Evolutionary conservation across 2,797 vertebrate species (phyloP), one percentile per base, ranked within the genome.

Genomic region (Myoxocephalus aenaeus): DNA sequence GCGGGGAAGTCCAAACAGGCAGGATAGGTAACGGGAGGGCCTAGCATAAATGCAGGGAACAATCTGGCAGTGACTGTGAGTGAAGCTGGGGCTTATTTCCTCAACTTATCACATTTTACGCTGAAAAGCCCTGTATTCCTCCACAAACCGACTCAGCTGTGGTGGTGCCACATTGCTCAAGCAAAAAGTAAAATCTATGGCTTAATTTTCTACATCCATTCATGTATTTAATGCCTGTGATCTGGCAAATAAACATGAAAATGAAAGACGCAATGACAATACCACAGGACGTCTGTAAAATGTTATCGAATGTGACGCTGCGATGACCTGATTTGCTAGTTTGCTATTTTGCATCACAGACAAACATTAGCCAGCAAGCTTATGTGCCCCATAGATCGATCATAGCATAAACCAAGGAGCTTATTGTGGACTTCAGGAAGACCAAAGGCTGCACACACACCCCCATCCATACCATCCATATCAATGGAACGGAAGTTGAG

Each of bases 341-440:
- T 66, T 75, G 3, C 34, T 34, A 34, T 56, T 70, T 62, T 34
- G 25, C 53, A 65, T 80, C 29, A 57, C 48, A 51, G 27, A 17
- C 25, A 48, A 51, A 66, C 48, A 29, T 48, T 27, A 50, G 22
- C 32, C 71, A 5, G 15, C 8, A 11, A n/a, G 48, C 25, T 12
- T 36, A 12, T 53, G 44, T 46, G 22, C 32, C 72, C 11, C 12
- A 1, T 29, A 58, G 48, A 7, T n/a, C 15, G 13, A 73, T 70
- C 48, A 53, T 65, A 76, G 5, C 25, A 27, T 27, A 27, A 27
- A 27, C 25, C 25, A 27, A 27, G 25, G 25, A 27, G 25, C 25
- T 27, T 27, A 27, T 27, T 27, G 25, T 27, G 2, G 25, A 27
- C 25, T 27, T 27, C 25, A 27, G 25, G 25, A 27, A 27, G 25